Base-by-base conservation (phyloP, 1,140 invertebrate genomes). In the Euborellia annulipes region DNA sequence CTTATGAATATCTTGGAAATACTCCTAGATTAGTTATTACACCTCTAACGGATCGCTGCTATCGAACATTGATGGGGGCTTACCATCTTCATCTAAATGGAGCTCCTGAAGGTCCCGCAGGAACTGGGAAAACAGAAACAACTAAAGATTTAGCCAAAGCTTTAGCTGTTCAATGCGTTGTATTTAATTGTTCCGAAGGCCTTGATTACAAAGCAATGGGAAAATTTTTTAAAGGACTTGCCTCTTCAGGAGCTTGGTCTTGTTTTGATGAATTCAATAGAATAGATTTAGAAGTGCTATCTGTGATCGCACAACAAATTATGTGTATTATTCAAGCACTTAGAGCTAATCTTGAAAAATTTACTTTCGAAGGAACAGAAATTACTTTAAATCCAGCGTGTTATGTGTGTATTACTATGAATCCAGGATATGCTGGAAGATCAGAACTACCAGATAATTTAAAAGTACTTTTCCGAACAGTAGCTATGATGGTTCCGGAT, bases 241-340 rank as follows among this genome's bases (percentile, higher is more conserved):
- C 89, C 6, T 79, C 85, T 3, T 84, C 71, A 58, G 91, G 90
- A 0, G 86, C 89, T 0, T 93, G 89, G 88, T 85, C 83, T 0
- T 94, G 90, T 59, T 92, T 95, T 56, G 90, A 95, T 56, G 90
- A 94, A 64, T 94, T 95, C 58, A 94, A 94, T 60, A 68, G 84
- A n/a, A 91, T 95, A 50, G 88, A 93, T 51, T 67, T 92, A 37
- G 88, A 92, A 66, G 82, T 87, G 3, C 56, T 88, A 0, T 85
- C 82, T 0, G 83, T 86, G 0, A 75, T 88, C 0, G 82, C 82
- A 0, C 82, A 86, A 60, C 86, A 93, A 61, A 85, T 87, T 48
- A 58, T 86, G 13, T 79, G 73, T 50, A 85, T 87, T 42, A 66
- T 84, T n/a, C 70, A 79, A 65, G 87, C 85, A 18, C 80, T 92